phyloP scores from a whole-genome alignment of 2,113 vertebrate genomes.

The Pollachius pollachius region DNA sequence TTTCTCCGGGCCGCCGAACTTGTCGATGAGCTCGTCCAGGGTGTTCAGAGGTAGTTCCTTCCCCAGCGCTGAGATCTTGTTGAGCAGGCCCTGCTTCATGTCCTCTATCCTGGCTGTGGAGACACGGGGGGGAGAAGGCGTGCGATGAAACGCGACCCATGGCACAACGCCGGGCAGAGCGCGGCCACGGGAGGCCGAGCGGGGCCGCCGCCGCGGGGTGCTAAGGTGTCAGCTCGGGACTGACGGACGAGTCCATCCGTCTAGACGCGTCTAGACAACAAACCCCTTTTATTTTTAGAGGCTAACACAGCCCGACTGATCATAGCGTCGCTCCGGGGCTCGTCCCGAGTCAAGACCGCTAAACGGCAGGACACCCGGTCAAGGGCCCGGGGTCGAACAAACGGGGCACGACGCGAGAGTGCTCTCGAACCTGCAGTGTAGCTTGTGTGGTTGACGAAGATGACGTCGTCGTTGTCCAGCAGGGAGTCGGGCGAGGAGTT shows the following conservation, averaged over 20 bases:
- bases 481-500: constrained; percentile 94
- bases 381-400: no score
- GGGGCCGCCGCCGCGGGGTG: neutral
- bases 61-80: constrained; percentile 85
- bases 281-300: no score
- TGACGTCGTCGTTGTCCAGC: constrained; percentile 87
- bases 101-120: constrained; percentile 79
- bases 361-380: neutral
- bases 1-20: constrained; percentile 89
- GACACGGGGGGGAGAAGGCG: constrained; percentile 1
- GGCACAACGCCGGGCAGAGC: neutral
- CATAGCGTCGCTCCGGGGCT: no score
- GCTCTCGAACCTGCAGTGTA: constrained; percentile 63
- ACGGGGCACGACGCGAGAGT: no score
- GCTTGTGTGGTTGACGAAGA: constrained; percentile 81
- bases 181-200: constrained; percentile 5
- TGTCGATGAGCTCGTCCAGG: constrained; percentile 91
- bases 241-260: neutral
- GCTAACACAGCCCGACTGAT: no score
- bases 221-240: neutral
- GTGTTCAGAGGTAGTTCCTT: constrained; percentile 96
- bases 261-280: constrained; percentile 4
- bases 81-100: constrained; percentile 86
- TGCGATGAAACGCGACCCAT: neutral
- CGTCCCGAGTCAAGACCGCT: no score